Evolutionary conservation across 2,113 vertebrate species (phyloP), one percentile per base, ranked within the genome.

Genomic region (Notechis scutatus): DNA sequence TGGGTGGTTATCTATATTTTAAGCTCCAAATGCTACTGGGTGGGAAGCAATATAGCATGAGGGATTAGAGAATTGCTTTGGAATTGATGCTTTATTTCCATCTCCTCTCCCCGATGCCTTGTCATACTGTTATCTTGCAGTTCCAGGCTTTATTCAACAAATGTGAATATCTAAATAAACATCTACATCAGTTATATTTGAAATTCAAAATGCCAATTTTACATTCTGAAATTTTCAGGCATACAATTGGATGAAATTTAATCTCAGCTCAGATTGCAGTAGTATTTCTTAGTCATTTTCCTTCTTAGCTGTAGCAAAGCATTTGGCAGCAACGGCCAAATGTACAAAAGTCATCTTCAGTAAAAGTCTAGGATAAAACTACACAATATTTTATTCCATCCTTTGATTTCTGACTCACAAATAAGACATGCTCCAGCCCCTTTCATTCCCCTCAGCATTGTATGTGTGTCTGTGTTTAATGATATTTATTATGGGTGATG

Each of bases 1-100:
- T 81, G 7, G 74, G 74, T 81, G 74, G 47, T 87, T 87, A 52
- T 87, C 47, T 87, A 87, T 87, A 39, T 88, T 88, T 55, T 88
- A 47, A 87, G 85, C 47, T 87, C 47, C 26, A 26, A 52, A 29
- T n/a, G 29, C 26, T 87, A 87, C 6, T 52, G 47, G 14, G 47
- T 52, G 24, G 18, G 47, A 87, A 29, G 45, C 47, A 87, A 26
- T 87, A 47, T 52, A 24, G 26, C 47, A 52, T 20, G 5, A 89
- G 4, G 87, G 54, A 89, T 88, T n/a, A 54, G 29, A 88, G 50
- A 88, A 88, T 88, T 55, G 50, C 87, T 52, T 54, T 88, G 47
- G 50, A 20, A 50, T n/a, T 88, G 47, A 34, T 50, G 86, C 18
- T 18, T 87, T 15, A 12, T 11, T n/a, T 26, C 26, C 26, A 5